phyloP scores from a whole-genome alignment of 2,113 vertebrate genomes.

The Brachyistius frenatus region DNA sequence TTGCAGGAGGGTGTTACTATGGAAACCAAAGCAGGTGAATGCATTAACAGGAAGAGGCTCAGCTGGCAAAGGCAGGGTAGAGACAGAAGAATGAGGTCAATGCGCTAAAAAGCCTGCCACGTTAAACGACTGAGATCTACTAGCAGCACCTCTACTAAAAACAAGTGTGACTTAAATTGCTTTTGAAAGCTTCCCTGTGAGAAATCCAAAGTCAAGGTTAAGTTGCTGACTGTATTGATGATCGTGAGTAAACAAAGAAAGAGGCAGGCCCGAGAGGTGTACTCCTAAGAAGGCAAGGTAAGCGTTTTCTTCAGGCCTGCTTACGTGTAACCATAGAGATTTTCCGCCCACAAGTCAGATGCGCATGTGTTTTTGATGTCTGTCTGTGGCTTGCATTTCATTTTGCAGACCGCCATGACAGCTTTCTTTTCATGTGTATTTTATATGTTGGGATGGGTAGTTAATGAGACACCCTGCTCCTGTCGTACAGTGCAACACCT shows the following conservation, averaged over 20 bases:
- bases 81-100: slow-evolving; percentile 65
- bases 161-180: slow-evolving; percentile 1
- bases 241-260: slow-evolving; percentile 41
- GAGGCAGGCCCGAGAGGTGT: slow-evolving; percentile 6
- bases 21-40: slow-evolving; percentile 80
- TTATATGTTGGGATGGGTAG: slow-evolving; percentile 16
- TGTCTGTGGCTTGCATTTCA: slow-evolving; percentile 16
- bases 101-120: slow-evolving; percentile 40
- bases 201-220: slow-evolving; percentile 51
- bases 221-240: slow-evolving; percentile 27
- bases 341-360: slow-evolving; percentile 39
- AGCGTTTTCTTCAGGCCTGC: slow-evolving; percentile 38
- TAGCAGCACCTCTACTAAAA: slow-evolving; percentile 18
- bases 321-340: slow-evolving; percentile 9
- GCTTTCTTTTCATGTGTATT: slow-evolving; percentile 44
- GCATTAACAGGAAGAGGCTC: slow-evolving; percentile 79
- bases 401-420: slow-evolving; percentile 55
- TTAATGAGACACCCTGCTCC: slow-evolving; percentile 51
- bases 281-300: slow-evolving; percentile 35
- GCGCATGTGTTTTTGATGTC: slow-evolving; percentile 36
- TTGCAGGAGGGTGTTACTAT: slow-evolving; percentile 70
- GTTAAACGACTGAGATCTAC: slow-evolving; percentile 30
- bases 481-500: slow-evolving; percentile 38
- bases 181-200: slow-evolving; percentile 46
- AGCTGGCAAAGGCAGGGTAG: slow-evolving; percentile 51